Conservation (phyloP, 1,140 invertebrate genomes). For the Musca domestica region DNA sequence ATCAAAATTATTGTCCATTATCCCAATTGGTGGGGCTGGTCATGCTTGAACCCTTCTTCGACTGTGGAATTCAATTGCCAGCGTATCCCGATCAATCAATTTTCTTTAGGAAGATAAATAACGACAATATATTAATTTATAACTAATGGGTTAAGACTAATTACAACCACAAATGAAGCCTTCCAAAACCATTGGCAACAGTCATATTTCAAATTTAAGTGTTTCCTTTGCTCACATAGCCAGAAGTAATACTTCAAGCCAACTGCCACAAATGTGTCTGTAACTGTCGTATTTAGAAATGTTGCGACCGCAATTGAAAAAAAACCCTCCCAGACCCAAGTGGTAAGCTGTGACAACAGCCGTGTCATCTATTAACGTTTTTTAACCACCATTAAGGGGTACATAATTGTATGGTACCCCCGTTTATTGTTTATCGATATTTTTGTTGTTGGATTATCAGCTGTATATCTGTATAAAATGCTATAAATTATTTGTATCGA, state of each 20-base stretch:
- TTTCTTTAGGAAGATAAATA: too few species aligned
- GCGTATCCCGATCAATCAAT: too few species aligned
- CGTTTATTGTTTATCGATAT: slow-evolving; percentile 5
- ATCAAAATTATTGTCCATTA: too few species aligned
- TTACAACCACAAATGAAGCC: slow-evolving; percentile 6
- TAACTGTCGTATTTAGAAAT: too few species aligned
- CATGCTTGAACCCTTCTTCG: too few species aligned
- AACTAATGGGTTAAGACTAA: slow-evolving; percentile 14
- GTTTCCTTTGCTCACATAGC: too few species aligned
- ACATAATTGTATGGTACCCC: slow-evolving; percentile 2
- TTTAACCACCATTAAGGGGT: slow-evolving; percentile 5
- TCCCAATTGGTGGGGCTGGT: too few species aligned
- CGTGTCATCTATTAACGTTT: neutral
- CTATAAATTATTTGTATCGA: neutral
- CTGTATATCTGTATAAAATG: neutral
- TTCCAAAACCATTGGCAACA: neutral
- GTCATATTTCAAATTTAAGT: slow-evolving; percentile 1
- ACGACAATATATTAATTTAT: neutral
- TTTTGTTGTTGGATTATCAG: neutral
- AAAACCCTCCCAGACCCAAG: neutral
- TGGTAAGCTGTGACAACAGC: slow-evolving; percentile 9
- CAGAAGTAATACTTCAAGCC: too few species aligned
- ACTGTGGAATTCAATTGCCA: too few species aligned
- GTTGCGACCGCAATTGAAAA: neutral
- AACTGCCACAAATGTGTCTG: too few species aligned